Conservation (phyloP, 2,888 invertebrate genomes). For the Allacma fusca region DNA sequence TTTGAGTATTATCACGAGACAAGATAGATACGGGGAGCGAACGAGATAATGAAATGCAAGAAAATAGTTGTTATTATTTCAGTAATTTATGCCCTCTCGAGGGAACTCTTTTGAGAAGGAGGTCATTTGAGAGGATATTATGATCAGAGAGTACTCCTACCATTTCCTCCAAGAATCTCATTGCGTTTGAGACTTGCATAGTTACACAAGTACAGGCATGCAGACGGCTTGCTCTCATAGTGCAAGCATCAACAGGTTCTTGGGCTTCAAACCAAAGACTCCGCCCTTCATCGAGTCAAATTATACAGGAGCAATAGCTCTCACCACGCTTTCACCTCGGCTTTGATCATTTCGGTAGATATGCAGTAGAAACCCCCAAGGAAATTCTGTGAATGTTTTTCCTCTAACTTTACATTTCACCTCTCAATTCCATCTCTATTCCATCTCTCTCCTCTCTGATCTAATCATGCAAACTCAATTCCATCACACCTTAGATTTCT, state of each 20-base stretch:
- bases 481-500: neutral
- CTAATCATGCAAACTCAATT: conserved; percentile 13
- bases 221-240: neutral
- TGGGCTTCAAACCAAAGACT: neutral
- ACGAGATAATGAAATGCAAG: neutral
- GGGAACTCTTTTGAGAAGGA: too few relatives aligned
- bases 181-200: too few relatives aligned
- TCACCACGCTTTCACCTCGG: conserved; percentile 10
- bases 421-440: neutral
- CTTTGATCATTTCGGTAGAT: conserved; percentile 3
- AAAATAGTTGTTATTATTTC: neutral
- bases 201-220: too few relatives aligned
- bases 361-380: neutral
- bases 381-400: neutral
- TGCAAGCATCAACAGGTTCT: conserved; percentile 10
- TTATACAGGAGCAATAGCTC: neutral
- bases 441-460: neutral
- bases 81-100: neutral
- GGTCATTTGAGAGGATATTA: too few relatives aligned
- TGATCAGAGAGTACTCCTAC: too few relatives aligned
- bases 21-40: neutral
- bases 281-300: neutral
- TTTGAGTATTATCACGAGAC: neutral
- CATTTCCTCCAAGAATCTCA: too few relatives aligned
- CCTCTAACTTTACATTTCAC: neutral